These are phyloP conservation scores for Lamproptera curius DNA, from an alignment of 2,888 invertebrate species.

Conservation along the genomic window DNA sequence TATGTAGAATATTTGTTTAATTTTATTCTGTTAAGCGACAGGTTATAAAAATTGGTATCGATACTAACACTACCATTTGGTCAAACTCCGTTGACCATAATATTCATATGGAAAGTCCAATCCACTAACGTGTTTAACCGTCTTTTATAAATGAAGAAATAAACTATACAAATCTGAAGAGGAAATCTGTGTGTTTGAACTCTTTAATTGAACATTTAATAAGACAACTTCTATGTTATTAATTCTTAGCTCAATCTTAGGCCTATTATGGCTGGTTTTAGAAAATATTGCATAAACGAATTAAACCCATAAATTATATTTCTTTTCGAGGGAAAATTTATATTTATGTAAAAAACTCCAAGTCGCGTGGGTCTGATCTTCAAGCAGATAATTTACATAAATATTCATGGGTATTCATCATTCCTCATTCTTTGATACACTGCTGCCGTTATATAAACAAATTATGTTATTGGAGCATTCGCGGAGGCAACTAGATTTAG, in stretches of 20 bases:
- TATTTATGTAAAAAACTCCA: too few relatives aligned
- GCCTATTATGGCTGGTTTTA: too few relatives aligned
- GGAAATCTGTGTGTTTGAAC: too few relatives aligned
- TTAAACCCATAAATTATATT: too few relatives aligned
- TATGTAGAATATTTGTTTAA: neutral
- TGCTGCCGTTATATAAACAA: constrained; percentile 10
- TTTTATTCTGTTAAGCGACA: neutral
- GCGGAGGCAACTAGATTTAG: constrained; percentile 19
- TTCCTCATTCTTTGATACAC: constrained; percentile 12
- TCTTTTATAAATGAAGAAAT: constrained; percentile 17
- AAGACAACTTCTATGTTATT: too few relatives aligned
- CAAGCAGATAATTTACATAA: too few relatives aligned
- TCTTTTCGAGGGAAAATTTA: too few relatives aligned
- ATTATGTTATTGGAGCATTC: constrained; percentile 14
- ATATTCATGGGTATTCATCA: constrained; percentile 18
- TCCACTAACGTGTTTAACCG: constrained; percentile 2
- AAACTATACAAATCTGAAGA: too few relatives aligned
- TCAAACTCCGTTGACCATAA: constrained; percentile 15
- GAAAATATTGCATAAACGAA: too few relatives aligned
- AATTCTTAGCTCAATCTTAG: too few relatives aligned
- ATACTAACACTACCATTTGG: neutral
- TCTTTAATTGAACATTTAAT: too few relatives aligned
- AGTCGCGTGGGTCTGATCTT: too few relatives aligned
- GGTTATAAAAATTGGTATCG: constrained; percentile 7
- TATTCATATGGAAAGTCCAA: constrained; percentile 11